These are phyloP conservation scores for Seriola rivoliana DNA, from an alignment of 2,113 vertebrate genomes.

Conservation along the genomic window DNA sequence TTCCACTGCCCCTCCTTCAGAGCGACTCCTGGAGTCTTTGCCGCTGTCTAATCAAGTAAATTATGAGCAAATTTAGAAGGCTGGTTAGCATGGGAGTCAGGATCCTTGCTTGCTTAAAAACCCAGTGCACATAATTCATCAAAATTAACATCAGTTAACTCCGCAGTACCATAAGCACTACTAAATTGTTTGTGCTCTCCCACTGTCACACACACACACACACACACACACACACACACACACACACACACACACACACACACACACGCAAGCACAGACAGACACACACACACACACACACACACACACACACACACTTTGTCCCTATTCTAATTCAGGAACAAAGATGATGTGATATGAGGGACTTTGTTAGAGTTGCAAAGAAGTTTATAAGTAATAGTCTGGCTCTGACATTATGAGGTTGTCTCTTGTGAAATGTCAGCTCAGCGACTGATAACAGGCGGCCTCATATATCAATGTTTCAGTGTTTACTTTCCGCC, in stretches of 20 bases:
- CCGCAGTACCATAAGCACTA: slow-evolving; percentile 45
- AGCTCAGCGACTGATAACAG: slow-evolving; percentile 30
- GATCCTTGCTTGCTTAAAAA: slow-evolving; percentile 48
- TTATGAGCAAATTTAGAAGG: slow-evolving; percentile 46
- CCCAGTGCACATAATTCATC: slow-evolving; percentile 67
- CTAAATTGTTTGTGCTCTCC: slow-evolving; percentile 48
- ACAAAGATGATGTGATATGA: slow-evolving; percentile 8
- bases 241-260: slow-evolving; percentile 5
- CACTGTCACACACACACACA: neutral
- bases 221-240: slow-evolving; percentile 5
- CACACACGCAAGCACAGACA: neutral
- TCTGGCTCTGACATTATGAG: slow-evolving; percentile 24
- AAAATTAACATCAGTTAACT: slow-evolving; percentile 67
- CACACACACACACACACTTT: slow-evolving; percentile 6
- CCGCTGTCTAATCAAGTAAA: slow-evolving; percentile 39
- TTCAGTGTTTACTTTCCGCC: slow-evolving; percentile 28
- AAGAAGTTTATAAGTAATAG: neutral
- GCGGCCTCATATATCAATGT: slow-evolving; percentile 28
- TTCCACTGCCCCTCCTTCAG: slow-evolving; percentile 45
- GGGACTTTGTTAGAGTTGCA: slow-evolving; percentile 12
- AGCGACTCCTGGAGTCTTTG: slow-evolving; percentile 16
- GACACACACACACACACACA: neutral
- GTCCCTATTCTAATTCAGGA: slow-evolving; percentile 3
- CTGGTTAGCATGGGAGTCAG: slow-evolving; percentile 50
- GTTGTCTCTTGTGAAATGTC: slow-evolving; percentile 36